A percentile compares a stretch with the other conserved stretches of the same genome.
Conservation (phyloP, 2,888 invertebrate genomes). For the Orthosia incerta region DNA sequence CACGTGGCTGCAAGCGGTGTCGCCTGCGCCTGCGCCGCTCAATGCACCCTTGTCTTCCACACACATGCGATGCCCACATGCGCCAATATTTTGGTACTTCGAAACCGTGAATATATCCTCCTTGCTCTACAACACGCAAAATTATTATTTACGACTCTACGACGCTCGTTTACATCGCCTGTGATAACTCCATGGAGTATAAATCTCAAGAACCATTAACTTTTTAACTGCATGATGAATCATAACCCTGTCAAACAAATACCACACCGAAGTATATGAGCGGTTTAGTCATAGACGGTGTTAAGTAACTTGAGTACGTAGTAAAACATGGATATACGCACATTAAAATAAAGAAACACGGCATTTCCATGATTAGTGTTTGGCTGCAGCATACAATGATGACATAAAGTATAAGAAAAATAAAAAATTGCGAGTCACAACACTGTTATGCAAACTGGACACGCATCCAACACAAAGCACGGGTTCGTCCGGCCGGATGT, state of each 20-base stretch:
- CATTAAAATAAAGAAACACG: conserved; percentile 41
- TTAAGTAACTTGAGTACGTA: conserved; percentile 34
- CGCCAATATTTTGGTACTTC: conserved; percentile 67
- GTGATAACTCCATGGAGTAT: conserved; percentile 29
- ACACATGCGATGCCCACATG: conserved; percentile 85
- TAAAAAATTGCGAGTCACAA: conserved; percentile 63
- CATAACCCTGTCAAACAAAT: conserved; percentile 53
- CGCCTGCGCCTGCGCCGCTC: conserved; percentile 72
- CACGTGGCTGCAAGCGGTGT: conserved; percentile 80
- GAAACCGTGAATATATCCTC: conserved; percentile 24
- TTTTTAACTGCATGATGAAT: conserved; percentile 57
- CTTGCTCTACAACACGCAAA: conserved; percentile 40
- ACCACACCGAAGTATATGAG: conserved; percentile 37
- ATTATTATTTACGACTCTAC: conserved; percentile 51
- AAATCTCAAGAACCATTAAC: conserved; percentile 48
- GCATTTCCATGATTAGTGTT: conserved; percentile 40
- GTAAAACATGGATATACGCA: conserved; percentile 48
- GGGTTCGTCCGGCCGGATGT: conserved; percentile 84
- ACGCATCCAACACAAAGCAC: conserved; percentile 72
- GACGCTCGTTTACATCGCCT: conserved; percentile 4
- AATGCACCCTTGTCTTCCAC: conserved; percentile 83
- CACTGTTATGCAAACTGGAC: conserved; percentile 84
- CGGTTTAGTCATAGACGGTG: conserved; percentile 38
- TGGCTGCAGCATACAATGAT: conserved; percentile 44
- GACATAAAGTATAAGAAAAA: conserved; percentile 36